Percentiles rank a stretch among this genome's conserved stretches.
These are phyloP conservation scores for Romanogobio albipinnatus DNA, from an alignment of 2,113 vertebrate genomes.

Conservation along the genomic window DNA sequence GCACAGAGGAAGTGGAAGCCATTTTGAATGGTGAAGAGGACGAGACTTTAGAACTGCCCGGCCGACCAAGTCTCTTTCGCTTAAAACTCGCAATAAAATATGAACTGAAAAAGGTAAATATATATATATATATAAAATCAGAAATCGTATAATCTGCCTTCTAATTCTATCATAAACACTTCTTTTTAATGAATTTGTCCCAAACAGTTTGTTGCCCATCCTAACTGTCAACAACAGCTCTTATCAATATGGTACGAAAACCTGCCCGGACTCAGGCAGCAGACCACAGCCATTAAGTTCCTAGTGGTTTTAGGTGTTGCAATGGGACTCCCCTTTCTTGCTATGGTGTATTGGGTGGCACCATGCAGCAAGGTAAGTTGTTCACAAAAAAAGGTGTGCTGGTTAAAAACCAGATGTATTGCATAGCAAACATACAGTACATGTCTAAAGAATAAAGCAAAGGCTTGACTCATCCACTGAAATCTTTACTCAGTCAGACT, in stretches of 20 bases:
- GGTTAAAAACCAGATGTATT: not conserved
- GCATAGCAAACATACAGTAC: not conserved
- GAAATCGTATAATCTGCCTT: not conserved
- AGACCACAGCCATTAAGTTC: slow-evolving; percentile 92
- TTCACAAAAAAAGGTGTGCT: not conserved
- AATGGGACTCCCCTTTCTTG: slow-evolving; percentile 87
- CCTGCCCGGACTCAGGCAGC: slow-evolving; percentile 89
- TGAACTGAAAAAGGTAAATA: slow-evolving; percentile 94
- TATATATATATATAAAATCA: not conserved
- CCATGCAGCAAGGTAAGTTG: slow-evolving; percentile 90
- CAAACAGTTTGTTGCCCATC: slow-evolving; percentile 94
- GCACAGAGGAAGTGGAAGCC: slow-evolving; percentile 97
- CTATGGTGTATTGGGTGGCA: slow-evolving; percentile 92
- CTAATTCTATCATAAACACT: not conserved
- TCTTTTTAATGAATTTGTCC: slow-evolving; percentile 42
- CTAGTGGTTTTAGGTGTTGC: slow-evolving; percentile 92
- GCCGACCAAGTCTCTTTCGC: slow-evolving; percentile 87
- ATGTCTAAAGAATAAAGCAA: not conserved
- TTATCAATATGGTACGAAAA: slow-evolving; percentile 99
- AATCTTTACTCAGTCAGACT: not conserved
- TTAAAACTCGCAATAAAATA: slow-evolving; percentile 98
- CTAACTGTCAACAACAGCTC: slow-evolving; percentile 98
- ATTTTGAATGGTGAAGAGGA: slow-evolving; percentile 88
- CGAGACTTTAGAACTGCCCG: slow-evolving; percentile 72
- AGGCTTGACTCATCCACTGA: not conserved